Evolutionary conservation across 2,888 invertebrate genomes (phyloP).

Genomic region (Pachydiplax longipennis): DNA sequence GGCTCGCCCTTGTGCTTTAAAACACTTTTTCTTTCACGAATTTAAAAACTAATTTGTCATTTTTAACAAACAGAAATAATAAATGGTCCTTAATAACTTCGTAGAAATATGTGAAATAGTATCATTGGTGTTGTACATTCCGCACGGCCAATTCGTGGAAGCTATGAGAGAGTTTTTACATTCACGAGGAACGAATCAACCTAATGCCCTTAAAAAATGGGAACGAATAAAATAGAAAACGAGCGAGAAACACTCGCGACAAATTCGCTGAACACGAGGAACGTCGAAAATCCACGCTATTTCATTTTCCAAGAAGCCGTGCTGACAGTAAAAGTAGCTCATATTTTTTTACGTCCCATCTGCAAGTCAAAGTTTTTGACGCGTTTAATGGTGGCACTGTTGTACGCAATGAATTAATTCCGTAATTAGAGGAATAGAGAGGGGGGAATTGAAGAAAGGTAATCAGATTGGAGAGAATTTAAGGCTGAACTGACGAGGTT

Average conservation of each 20-base stretch:
- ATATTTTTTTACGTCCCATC: neutral
- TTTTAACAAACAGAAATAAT: too few relatives aligned
- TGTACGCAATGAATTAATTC: neutral
- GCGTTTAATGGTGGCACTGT: neutral
- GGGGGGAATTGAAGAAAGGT: neutral
- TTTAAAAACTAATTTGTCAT: too few relatives aligned
- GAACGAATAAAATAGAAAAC: too few relatives aligned
- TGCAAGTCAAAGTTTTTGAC: neutral
- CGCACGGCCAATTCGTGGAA: too few relatives aligned
- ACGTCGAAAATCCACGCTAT: neutral
- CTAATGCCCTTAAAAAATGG: too few relatives aligned
- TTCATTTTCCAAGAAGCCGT: neutral
- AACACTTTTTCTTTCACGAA: too few relatives aligned
- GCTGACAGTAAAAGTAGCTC: neutral
- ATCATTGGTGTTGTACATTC: too few relatives aligned
- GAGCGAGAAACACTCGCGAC: neutral
- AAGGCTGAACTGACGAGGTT: neutral
- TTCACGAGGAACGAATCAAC: too few relatives aligned
- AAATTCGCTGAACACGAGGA: neutral
- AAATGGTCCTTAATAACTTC: too few relatives aligned
- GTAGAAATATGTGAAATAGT: too few relatives aligned
- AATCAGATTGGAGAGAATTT: neutral
- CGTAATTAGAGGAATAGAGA: neutral
- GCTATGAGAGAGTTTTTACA: too few relatives aligned
- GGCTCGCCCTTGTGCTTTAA: too few relatives aligned